These are phyloP conservation scores for Chelonus insularis DNA, from an alignment of 1,140 invertebrate species.

Conservation along the genomic window DNA sequence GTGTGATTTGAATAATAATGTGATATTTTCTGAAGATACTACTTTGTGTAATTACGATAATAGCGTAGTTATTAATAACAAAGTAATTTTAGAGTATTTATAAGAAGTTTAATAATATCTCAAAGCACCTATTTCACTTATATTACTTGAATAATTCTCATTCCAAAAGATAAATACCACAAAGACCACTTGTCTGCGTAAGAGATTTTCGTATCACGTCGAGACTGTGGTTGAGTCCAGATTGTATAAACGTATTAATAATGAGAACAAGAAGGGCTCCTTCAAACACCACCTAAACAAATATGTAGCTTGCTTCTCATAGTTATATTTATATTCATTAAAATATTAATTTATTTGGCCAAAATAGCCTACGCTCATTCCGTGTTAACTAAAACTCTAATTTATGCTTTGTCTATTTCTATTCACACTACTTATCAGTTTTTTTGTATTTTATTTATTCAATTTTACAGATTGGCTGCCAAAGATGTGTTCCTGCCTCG, in stretches of 20 bases:
- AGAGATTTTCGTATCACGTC: conserved; percentile 20
- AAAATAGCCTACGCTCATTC: too few species aligned
- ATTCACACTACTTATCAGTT: too few species aligned
- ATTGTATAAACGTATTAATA: conserved; percentile 21
- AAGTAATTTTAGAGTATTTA: not conserved
- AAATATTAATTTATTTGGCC: not conserved
- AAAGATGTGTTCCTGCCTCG: conserved; percentile 43
- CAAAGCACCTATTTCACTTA: not conserved
- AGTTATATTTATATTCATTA: not conserved
- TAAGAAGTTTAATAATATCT: not conserved
- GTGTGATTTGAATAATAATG: not conserved
- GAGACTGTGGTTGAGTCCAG: conserved; percentile 23
- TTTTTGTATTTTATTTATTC: conserved; percentile 9
- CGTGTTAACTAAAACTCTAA: too few species aligned
- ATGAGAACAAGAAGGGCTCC: conserved; percentile 23
- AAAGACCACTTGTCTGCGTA: conserved; percentile 17
- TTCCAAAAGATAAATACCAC: not conserved
- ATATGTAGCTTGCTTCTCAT: not conserved
- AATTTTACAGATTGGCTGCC: conserved; percentile 42
- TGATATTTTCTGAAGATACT: not conserved
- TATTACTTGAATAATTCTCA: not conserved
- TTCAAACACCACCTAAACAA: conserved; percentile 13
- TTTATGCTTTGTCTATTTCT: too few species aligned
- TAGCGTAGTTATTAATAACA: not conserved
- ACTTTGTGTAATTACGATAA: not conserved